phyloP scores from a whole-genome alignment of 2,888 invertebrate genomes.

The Quadroppia sp. region DNA sequence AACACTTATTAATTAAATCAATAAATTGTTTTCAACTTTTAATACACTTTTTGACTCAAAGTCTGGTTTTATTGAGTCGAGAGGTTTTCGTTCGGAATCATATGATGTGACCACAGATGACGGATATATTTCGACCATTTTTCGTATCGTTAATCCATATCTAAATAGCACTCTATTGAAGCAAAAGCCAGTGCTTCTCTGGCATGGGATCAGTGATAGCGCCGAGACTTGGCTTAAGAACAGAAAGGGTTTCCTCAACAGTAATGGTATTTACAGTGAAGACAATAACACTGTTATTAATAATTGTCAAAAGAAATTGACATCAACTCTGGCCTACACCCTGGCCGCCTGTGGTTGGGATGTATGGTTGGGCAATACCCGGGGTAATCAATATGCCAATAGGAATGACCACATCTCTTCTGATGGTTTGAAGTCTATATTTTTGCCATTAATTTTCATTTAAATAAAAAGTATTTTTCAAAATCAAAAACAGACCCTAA shows the following conservation, averaged over 20 bases:
- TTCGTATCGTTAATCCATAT: conserved; percentile 34
- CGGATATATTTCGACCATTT: conserved; percentile 32
- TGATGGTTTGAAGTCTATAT: not conserved
- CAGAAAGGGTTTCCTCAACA: conserved; percentile 23
- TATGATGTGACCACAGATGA: conserved; percentile 32
- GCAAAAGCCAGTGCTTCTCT: conserved; percentile 30
- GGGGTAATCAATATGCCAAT: conserved; percentile 30
- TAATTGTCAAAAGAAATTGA: not conserved
- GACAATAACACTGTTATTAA: not conserved
- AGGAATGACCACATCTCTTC: not conserved
- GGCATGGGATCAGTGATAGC: conserved; percentile 20
- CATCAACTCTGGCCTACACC: conserved; percentile 7
- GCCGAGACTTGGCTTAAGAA: conserved; percentile 20
- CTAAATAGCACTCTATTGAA: not conserved
- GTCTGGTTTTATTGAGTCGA: not conserved
- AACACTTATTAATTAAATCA: not conserved
- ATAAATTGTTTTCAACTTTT: not conserved
- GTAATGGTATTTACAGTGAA: conserved; percentile 18
- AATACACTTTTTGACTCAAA: not conserved
- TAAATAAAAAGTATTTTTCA: not conserved
- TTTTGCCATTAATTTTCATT: not conserved
- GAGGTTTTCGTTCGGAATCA: conserved; percentile 19
- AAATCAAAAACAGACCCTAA: not conserved
- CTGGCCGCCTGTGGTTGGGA: conserved; percentile 9
- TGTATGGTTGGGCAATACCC: conserved; percentile 23